Conservation (phyloP, 2,113 vertebrate species). For the Phylloscopus trochilus region DNA sequence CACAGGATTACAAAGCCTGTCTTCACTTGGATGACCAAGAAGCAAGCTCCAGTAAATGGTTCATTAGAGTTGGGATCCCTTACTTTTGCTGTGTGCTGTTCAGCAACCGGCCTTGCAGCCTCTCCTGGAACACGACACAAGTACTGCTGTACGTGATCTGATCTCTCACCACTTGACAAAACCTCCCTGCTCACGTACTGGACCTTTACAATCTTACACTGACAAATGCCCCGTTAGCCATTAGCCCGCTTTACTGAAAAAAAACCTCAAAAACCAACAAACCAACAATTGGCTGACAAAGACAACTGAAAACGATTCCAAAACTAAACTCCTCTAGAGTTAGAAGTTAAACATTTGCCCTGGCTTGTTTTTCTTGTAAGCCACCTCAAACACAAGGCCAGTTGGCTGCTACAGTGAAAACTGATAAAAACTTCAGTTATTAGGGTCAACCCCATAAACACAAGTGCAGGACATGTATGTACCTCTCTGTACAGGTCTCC, state of each 20-base stretch:
- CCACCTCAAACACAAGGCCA: background rate
- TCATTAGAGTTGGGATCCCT: background rate
- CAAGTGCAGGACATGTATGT: fast-evolving
- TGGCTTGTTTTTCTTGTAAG: background rate
- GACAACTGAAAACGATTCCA: background rate
- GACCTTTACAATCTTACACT: background rate
- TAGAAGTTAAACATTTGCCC: background rate
- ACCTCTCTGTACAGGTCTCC: background rate
- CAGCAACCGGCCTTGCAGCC: background rate
- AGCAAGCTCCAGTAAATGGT: background rate
- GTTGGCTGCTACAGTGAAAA: background rate
- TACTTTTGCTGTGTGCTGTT: background rate
- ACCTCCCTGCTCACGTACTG: background rate
- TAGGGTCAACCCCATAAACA: background rate
- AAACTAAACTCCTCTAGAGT: background rate
- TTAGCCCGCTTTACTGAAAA: background rate
- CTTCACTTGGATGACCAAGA: background rate
- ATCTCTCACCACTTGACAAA: background rate
- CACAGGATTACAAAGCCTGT: background rate
- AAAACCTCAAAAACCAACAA: background rate
- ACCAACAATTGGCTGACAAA: background rate
- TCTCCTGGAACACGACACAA: background rate
- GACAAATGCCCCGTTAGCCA: background rate
- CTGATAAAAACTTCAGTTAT: background rate
- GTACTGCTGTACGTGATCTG: fast-evolving